Conservation (phyloP, 2,888 invertebrate genomes). For the Drosophila neotestacea region DNA sequence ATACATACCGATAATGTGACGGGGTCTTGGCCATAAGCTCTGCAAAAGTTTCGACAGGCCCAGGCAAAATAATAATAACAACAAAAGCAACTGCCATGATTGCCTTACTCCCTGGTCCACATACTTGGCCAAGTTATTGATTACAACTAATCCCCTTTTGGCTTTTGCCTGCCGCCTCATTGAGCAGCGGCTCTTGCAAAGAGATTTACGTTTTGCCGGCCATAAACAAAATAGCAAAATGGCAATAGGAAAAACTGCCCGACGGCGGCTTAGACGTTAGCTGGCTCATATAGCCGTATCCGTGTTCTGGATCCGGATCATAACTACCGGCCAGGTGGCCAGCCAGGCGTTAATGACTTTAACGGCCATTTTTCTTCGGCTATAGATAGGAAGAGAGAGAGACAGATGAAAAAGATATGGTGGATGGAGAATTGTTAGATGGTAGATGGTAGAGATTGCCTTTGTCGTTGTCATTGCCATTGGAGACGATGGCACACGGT, state of each 20-base stretch:
- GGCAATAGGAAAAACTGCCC: conserved; percentile 45
- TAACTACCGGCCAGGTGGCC: conserved; percentile 60
- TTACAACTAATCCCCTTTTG: conserved; percentile 80
- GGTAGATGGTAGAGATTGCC: conserved; percentile 41
- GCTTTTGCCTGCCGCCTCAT: conserved; percentile 80
- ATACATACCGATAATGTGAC: conserved; percentile 15
- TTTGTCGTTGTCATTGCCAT: conserved; percentile 64
- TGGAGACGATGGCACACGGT: conserved; percentile 53
- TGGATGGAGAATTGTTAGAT: background rate
- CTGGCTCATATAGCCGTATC: conserved; percentile 14
- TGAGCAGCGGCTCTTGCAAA: conserved; percentile 63
- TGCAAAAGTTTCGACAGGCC: conserved; percentile 71
- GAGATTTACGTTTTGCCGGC: conserved; percentile 65
- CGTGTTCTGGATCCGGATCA: conserved; percentile 48
- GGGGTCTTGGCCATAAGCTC: conserved; percentile 43
- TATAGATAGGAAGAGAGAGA: conserved; percentile 19
- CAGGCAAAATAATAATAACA: conserved; percentile 29
- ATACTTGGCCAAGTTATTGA: conserved; percentile 74
- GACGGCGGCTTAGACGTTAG: conserved; percentile 50
- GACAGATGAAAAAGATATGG: conserved; percentile 3
- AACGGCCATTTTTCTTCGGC: conserved; percentile 72
- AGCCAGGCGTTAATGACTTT: conserved; percentile 80
- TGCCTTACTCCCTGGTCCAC: conserved; percentile 8
- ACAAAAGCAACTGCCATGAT: conserved; percentile 39
- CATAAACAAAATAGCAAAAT: conserved; percentile 75